Evolutionary conservation across 2,888 invertebrate genomes (phyloP).

Genomic region (Esperia sulphurella): DNA sequence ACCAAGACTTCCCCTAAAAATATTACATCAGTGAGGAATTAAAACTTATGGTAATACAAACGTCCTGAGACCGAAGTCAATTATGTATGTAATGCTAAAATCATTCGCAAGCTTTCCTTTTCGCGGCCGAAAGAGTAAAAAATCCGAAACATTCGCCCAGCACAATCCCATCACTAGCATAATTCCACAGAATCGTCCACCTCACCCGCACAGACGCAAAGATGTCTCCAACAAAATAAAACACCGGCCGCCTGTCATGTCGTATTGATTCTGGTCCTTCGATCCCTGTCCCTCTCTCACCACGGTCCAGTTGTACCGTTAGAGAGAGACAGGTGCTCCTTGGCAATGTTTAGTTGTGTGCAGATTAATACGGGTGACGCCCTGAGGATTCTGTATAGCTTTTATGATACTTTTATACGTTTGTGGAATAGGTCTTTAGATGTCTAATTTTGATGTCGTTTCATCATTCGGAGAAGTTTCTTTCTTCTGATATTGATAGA

Average conservation of each 20-base stretch:
- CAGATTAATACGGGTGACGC: conserved; percentile 57
- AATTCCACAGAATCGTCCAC: conserved; percentile 4
- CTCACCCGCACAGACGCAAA: conserved; percentile 24
- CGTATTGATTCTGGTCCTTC: conserved; percentile 69
- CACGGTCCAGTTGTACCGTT: conserved; percentile 28
- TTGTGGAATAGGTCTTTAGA: not conserved
- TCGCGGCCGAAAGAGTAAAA: too few relatives aligned
- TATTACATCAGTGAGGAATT: too few relatives aligned
- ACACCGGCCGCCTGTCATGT: conserved; percentile 60
- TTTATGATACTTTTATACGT: conserved; percentile 1
- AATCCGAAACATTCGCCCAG: too few relatives aligned
- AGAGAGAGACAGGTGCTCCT: conserved; percentile 40
- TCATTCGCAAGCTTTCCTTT: too few relatives aligned
- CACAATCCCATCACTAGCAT: not conserved
- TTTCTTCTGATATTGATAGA: not conserved
- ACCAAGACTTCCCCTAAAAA: too few relatives aligned
- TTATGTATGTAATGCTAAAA: too few relatives aligned
- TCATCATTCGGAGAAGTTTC: not conserved
- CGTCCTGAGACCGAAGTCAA: too few relatives aligned
- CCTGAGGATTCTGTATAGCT: conserved; percentile 23
- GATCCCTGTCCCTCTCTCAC: conserved; percentile 37
- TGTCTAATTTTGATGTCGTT: not conserved
- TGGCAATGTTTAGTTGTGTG: conserved; percentile 53
- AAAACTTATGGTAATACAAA: too few relatives aligned
- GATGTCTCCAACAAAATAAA: conserved; percentile 69